Conservation (phyloP, 2,113 vertebrate genomes). For the Arizona elegans region DNA sequence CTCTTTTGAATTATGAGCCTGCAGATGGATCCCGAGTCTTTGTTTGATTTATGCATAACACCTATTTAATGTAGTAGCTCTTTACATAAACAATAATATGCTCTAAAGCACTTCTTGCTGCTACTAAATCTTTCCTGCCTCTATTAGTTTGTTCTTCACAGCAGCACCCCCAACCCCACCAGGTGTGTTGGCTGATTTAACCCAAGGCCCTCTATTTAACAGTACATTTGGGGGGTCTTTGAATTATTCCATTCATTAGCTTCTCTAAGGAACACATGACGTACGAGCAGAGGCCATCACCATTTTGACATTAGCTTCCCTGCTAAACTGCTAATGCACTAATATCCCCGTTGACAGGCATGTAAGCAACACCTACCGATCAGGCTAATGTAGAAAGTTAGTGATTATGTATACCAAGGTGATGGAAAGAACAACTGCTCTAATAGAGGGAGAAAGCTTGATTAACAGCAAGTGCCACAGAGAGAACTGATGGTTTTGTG, state of each 20-base stretch:
- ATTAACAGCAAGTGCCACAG: conserved; percentile 58
- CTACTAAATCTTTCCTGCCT: background rate
- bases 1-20: too few species aligned
- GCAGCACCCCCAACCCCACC: background rate
- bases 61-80: background rate
- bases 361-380: conserved; percentile 46
- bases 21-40: background rate
- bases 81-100: background rate
- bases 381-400: conserved; percentile 52
- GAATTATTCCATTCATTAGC: conserved; percentile 39
- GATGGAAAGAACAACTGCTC: conserved; percentile 46
- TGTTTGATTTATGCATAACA: background rate
- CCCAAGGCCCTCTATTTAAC: background rate
- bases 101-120: background rate
- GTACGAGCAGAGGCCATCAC: conserved; percentile 37
- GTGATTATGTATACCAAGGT: conserved; percentile 56
- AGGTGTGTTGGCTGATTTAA: background rate
- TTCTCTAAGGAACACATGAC: background rate
- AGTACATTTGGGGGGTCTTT: conserved; percentile 35
- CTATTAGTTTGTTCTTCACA: background rate
- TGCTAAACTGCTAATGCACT: conserved; percentile 43
- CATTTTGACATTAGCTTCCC: conserved; percentile 51
- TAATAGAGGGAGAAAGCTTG: conserved; percentile 56
- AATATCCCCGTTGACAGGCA: conserved; percentile 48
- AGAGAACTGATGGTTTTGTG: conserved; percentile 54